Conservation (phyloP, 1,140 invertebrate genomes). For the Anagrus nilaparvatae region DNA sequence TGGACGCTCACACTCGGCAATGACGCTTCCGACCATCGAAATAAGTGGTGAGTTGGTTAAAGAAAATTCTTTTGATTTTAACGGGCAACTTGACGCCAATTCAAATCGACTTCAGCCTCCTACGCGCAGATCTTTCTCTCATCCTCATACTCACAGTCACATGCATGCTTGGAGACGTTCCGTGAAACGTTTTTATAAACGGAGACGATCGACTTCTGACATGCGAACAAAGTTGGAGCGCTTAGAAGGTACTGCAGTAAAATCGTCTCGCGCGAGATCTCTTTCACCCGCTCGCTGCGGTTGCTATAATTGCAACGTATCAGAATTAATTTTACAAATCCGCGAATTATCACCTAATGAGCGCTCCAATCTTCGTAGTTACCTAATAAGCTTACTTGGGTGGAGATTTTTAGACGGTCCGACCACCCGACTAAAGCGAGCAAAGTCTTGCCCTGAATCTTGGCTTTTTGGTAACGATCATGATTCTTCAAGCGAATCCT, state of each 20-base stretch:
- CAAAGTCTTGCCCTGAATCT: conserved; percentile 8
- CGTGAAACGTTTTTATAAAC: no score
- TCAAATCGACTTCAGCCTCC: neutral
- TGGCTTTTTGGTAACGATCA: neutral
- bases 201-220: no score
- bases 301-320: conserved; percentile 38
- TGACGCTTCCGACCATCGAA: conserved; percentile 28
- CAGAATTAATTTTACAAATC: conserved; percentile 31
- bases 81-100: neutral
- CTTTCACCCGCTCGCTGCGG: conserved; percentile 23
- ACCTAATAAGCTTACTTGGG: conserved; percentile 28
- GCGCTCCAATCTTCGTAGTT: conserved; percentile 28
- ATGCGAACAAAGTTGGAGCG: conserved; percentile 3
- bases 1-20: conserved; percentile 33
- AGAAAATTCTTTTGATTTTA: no score
- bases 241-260: neutral
- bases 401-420: neutral
- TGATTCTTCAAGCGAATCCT: neutral
- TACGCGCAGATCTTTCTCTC: neutral
- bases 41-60: conserved; percentile 31
- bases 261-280: conserved; percentile 30
- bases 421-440: neutral
- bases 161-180: neutral
- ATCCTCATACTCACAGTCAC: neutral
- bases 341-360: conserved; percentile 29